phyloP scores from a whole-genome alignment of 37 sponge, comb jelly and placozoan genomes.

The Oopsacas minuta region DNA sequence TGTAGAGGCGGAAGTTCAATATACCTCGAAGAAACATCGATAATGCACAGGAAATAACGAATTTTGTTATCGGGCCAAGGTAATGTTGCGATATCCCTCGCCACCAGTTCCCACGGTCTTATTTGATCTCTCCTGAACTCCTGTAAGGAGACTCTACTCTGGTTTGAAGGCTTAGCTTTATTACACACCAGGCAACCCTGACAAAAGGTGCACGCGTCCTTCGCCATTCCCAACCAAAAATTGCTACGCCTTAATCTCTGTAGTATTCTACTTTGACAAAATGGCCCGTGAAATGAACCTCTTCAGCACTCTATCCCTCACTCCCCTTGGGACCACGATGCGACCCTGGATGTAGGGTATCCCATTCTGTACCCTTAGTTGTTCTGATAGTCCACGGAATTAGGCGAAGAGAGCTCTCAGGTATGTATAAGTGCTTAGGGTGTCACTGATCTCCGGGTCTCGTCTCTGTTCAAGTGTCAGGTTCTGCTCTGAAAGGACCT shows the following conservation, averaged over 20 bases:
- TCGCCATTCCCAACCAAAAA: slow-evolving; percentile 10
- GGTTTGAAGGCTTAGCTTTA: slow-evolving; percentile 3
- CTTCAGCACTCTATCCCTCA: neutral
- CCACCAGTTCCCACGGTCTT: neutral
- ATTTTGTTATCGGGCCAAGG: neutral
- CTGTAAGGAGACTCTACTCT: neutral
- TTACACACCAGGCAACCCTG: slow-evolving; percentile 6
- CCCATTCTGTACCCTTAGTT: neutral
- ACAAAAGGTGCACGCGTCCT: neutral
- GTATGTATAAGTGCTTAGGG: neutral
- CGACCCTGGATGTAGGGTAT: neutral
- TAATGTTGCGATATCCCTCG: neutral
- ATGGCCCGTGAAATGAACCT: neutral
- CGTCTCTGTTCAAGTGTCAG: neutral
- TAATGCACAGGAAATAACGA: neutral
- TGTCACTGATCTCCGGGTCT: neutral
- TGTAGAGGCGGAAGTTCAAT: neutral
- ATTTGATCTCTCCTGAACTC: neutral
- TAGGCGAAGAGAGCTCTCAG: neutral
- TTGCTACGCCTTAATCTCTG: neutral
- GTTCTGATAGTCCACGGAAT: neutral
- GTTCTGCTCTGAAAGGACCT: neutral
- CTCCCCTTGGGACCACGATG: neutral
- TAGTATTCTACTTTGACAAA: neutral
- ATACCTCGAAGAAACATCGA: neutral